Evolutionary conservation across 2,113 vertebrate genomes (phyloP), one percentile per base, ranked within the genome.

Genomic region (Anser cygnoides): DNA sequence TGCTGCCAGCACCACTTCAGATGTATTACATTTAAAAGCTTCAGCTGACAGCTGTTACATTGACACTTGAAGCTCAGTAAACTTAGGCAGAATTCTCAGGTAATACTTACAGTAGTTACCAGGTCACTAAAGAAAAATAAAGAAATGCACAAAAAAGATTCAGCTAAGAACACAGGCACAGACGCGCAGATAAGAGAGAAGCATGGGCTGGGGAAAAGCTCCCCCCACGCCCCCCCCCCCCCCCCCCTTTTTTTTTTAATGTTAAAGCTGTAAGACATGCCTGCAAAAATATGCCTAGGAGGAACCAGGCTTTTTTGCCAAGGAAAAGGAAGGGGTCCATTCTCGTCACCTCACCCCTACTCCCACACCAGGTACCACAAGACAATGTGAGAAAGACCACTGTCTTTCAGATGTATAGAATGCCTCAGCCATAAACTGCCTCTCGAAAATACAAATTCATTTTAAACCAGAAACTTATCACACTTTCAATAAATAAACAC

Each of bases 321-420:
- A 41, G 26, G 29, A 87, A 39, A 16, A 62, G 11, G 65, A 46
- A 76, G 23, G 29, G 26, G 65, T n/a, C 26, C 26, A 5, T 33
- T 76, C n/a, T n/a, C 23, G n/a, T 39, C 28, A 59, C 52, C n/a
- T 55, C 41, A 26, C 31, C 57, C 39, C 21, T 67, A 46, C 78
- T 2, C 25, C 7, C 35, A 2, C 54, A 20, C 4, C 66, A 21
- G 17, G 25, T 25, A 18, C 14, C 70, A 61, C 20, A 49, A n/a
- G 17, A 19, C 14, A 9, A 58, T 23, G 25, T 8, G 16, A 31
- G 39, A 59, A 11, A 35, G 33, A 39, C 3, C 0, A 1, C 35
- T 25, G 39, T 5, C n/a, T 28, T 76, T n/a, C 50, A 25, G 49
- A 21, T 2, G 6, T 7, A 11, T 0, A 17, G 3, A 71, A 44